A percentile compares a stretch with the other conserved stretches of the same genome.
phyloP scores from a whole-genome alignment of 1,140 invertebrate genomes.

The Drosophila willistoni region DNA sequence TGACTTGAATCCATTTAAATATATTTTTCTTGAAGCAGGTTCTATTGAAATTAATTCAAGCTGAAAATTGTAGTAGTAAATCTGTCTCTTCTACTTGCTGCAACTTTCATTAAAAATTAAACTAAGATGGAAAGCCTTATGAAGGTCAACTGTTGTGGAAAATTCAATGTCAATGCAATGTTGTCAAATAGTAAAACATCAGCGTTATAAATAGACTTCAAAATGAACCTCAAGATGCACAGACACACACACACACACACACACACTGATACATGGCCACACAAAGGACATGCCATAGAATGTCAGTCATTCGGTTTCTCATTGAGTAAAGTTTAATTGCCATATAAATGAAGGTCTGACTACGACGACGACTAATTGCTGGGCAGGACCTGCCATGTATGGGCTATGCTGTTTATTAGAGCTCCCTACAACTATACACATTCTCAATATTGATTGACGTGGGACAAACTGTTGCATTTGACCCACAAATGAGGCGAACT shows the following conservation, averaged over 20 bases:
- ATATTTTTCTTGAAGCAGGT: not conserved
- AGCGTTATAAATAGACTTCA: conserved; percentile 21
- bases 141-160: conserved; percentile 39
- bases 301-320: conserved; percentile 23
- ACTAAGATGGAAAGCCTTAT: conserved; percentile 22
- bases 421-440: conserved; percentile 21
- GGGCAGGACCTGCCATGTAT: conserved; percentile 6
- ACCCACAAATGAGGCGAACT: conserved; percentile 68
- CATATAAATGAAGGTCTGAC: conserved; percentile 58
- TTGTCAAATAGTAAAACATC: conserved; percentile 21
- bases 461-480: conserved; percentile 63
- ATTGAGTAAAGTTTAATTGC: conserved; percentile 63
- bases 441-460: conserved; percentile 59
- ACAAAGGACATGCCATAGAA: conserved; percentile 6
- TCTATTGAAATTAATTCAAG: conserved; percentile 2
- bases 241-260: conserved; percentile 3
- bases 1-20: too few relatives aligned
- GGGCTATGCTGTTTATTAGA: conserved; percentile 12
- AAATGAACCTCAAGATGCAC: conserved; percentile 28
- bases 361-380: conserved; percentile 57
- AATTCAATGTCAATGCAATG: conserved; percentile 20
- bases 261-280: not conserved
- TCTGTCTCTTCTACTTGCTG: not conserved
- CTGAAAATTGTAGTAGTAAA: not conserved
- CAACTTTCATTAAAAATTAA: conserved; percentile 42